These are phyloP conservation scores for Meiosimyza decipiens DNA, from an alignment of 2,888 invertebrate genomes.

Conservation along the genomic window DNA sequence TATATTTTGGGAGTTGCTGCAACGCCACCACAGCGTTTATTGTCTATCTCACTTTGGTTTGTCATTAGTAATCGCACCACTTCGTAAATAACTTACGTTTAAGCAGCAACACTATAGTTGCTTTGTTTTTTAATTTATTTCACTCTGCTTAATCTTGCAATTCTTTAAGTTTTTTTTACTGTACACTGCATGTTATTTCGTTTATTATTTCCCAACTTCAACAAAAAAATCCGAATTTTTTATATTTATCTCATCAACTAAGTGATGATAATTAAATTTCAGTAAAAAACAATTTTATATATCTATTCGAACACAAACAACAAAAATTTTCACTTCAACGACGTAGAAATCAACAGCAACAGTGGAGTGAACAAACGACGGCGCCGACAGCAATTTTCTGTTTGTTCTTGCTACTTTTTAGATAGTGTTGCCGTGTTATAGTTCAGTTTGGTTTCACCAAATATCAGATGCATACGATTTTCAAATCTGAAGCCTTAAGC, in stretches of 20 bases:
- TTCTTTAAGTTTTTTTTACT: conserved; percentile 1
- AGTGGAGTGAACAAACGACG: conserved; percentile 30
- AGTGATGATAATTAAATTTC: not conserved
- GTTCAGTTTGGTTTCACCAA: not conserved
- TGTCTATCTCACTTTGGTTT: conserved; percentile 12
- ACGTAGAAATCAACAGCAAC: conserved; percentile 33
- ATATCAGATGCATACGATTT: too few relatives aligned
- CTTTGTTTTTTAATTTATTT: conserved; percentile 11
- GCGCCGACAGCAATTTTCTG: conserved; percentile 9
- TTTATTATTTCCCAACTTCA: not conserved
- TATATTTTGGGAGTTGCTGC: conserved; percentile 24
- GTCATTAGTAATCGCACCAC: not conserved
- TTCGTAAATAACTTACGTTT: not conserved
- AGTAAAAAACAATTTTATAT: not conserved
- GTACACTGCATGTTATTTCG: conserved; percentile 6
- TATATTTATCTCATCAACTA: not conserved
- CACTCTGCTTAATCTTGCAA: not conserved
- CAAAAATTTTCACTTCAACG: conserved; percentile 32
- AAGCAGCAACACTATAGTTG: conserved; percentile 2
- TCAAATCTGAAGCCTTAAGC: too few relatives aligned
- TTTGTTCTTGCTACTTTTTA: not conserved
- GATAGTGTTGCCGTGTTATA: conserved; percentile 22
- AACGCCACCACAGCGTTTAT: conserved; percentile 24
- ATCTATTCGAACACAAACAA: not conserved
- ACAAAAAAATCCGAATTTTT: conserved; percentile 7